Evolutionary conservation across 2,797 vertebrate species (phyloP).

Genomic region (Smutsia temminckii): DNA sequence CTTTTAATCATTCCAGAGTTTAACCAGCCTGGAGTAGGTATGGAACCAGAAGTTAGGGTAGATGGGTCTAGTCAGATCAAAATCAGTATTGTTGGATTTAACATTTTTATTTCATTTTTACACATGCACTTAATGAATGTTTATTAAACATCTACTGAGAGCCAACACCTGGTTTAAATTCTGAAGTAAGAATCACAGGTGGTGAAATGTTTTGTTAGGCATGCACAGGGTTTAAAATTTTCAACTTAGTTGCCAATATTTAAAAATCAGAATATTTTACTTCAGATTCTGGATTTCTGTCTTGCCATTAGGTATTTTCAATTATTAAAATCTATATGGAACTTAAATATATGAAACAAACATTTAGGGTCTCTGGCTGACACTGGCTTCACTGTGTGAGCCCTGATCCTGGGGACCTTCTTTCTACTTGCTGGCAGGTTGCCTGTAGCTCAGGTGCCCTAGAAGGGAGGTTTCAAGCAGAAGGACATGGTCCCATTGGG

Average conservation of each 20-base stretch:
- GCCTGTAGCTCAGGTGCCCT: not conserved
- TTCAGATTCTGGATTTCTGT: not conserved
- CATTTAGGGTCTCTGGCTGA: not conserved
- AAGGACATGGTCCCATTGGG: fast-evolving
- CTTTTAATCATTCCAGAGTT: not conserved
- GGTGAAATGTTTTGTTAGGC: slow-evolving; percentile 2
- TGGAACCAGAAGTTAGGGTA: not conserved
- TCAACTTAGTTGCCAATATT: slow-evolving; percentile 35
- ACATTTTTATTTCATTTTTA: not conserved
- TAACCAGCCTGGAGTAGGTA: not conserved
- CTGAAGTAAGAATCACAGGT: not conserved
- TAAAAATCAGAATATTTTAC: slow-evolving; percentile 53
- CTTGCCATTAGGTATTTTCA: not conserved
- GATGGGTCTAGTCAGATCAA: not conserved
- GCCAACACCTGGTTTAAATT: slow-evolving; percentile 21
- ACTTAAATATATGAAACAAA: not conserved
- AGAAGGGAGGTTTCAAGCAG: not conserved
- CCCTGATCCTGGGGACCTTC: not conserved
- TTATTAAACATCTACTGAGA: not conserved
- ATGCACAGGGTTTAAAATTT: slow-evolving; percentile 28
- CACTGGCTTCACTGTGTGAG: not conserved
- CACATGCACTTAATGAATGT: not conserved
- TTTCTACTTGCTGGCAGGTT: not conserved
- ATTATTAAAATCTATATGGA: not conserved
- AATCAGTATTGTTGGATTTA: not conserved